Conservation (phyloP, 1,140 invertebrate genomes). For the Belonocnema kinseyi region DNA sequence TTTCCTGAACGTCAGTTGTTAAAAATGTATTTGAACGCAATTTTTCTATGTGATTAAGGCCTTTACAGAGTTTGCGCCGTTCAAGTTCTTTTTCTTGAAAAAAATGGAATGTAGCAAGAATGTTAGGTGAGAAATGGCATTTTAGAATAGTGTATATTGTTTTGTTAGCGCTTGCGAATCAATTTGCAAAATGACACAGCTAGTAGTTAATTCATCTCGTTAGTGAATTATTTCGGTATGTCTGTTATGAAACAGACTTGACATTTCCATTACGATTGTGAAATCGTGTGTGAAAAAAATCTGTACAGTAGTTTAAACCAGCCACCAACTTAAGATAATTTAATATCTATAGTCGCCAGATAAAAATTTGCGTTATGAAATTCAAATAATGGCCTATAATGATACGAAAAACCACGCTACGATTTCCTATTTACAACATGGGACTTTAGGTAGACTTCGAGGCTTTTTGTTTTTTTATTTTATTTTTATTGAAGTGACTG, state of each 20-base stretch:
- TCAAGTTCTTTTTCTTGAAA: neutral
- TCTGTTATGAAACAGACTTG: neutral
- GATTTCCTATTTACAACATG: constrained; percentile 22
- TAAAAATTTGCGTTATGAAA: constrained; percentile 1
- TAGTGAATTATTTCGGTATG: neutral
- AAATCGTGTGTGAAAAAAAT: constrained; percentile 26
- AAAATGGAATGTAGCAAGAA: neutral
- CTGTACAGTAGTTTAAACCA: constrained; percentile 12
- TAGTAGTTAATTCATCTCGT: neutral
- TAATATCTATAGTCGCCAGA: neutral
- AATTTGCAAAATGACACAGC: neutral
- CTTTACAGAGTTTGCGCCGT: neutral
- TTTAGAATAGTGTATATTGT: constrained; percentile 6
- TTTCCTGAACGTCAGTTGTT: neutral
- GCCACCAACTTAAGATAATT: neutral
- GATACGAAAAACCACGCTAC: neutral
- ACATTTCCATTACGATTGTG: constrained; percentile 3
- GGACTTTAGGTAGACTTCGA: neutral
- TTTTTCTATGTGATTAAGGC: constrained; percentile 15
- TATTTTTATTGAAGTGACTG: neutral
- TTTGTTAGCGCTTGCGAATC: constrained; percentile 1
- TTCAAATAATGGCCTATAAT: constrained; percentile 17
- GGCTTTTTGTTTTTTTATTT: neutral
- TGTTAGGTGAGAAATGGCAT: constrained; percentile 22
- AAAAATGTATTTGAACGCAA: neutral